Percentiles rank a stretch among this genome's conserved stretches.
These are phyloP conservation scores for Menura novaehollandiae DNA, from an alignment of 2,113 vertebrate species.

Conservation along the genomic window DNA sequence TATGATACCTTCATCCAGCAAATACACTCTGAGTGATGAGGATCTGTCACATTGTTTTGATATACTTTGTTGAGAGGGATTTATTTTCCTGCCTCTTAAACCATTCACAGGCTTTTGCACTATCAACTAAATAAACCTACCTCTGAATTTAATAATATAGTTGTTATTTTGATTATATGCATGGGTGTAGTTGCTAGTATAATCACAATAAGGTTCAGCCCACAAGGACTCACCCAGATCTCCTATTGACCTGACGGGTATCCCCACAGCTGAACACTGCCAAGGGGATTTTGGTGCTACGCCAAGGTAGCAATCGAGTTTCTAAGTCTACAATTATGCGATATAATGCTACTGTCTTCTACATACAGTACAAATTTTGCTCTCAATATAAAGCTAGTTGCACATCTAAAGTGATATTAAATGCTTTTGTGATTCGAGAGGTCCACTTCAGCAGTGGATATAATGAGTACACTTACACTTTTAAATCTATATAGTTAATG, in stretches of 20 bases:
- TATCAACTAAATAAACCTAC: background rate
- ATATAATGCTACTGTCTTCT: background rate
- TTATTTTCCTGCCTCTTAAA: background rate
- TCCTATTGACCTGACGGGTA: background rate
- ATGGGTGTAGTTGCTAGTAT: background rate
- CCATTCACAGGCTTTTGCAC: background rate
- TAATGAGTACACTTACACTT: background rate
- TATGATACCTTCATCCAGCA: background rate
- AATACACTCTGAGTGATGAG: background rate
- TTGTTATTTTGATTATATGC: background rate
- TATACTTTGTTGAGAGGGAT: background rate
- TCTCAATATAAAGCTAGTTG: background rate
- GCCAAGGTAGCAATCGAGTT: background rate
- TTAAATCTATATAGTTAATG: background rate
- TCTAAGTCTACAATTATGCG: background rate
- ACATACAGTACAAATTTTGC: background rate
- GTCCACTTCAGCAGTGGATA: background rate
- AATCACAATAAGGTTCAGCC: background rate
- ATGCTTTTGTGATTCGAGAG: background rate
- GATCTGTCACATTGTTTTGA: background rate
- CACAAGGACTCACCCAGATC: background rate
- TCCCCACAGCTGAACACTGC: background rate
- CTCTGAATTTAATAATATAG: background rate
- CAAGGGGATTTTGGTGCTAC: background rate
- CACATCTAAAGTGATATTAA: background rate